Evolutionary conservation across 1,140 invertebrate genomes (phyloP).

Genomic region (Colletes gigas): DNA sequence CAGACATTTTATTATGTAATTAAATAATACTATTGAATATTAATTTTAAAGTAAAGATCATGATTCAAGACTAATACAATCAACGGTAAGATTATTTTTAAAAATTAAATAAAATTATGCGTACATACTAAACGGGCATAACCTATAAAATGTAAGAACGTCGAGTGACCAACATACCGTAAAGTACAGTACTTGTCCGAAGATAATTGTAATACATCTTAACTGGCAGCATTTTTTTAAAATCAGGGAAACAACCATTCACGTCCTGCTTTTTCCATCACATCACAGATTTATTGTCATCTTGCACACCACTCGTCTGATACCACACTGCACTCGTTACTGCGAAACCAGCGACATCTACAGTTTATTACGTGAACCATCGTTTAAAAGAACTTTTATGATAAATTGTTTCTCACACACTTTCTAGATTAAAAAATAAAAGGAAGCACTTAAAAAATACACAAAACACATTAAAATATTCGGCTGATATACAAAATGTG

Average conservation of each 20-base stretch:
- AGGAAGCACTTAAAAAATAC: background rate
- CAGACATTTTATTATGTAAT: background rate
- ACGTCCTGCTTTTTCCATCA: background rate
- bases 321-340: constrained; percentile 7
- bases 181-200: background rate
- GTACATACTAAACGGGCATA: constrained; percentile 22
- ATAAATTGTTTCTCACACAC: background rate
- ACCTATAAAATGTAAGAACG: constrained; percentile 27
- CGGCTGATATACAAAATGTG: background rate
- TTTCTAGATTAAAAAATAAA: background rate
- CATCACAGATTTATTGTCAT: constrained; percentile 18
- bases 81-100: background rate
- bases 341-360: constrained; percentile 55
- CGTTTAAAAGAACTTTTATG: constrained; percentile 25
- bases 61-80: background rate
- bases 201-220: background rate
- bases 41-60: background rate
- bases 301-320: background rate
- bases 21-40: background rate
- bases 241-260: background rate
- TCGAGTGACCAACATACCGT: constrained; percentile 30
- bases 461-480: background rate
- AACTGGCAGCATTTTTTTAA: background rate
- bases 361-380: constrained; percentile 85
- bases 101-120: constrained; percentile 13